These are phyloP conservation scores for Pseudomyrmex flavicornis DNA, from an alignment of 1,140 invertebrate species.

Conservation along the genomic window DNA sequence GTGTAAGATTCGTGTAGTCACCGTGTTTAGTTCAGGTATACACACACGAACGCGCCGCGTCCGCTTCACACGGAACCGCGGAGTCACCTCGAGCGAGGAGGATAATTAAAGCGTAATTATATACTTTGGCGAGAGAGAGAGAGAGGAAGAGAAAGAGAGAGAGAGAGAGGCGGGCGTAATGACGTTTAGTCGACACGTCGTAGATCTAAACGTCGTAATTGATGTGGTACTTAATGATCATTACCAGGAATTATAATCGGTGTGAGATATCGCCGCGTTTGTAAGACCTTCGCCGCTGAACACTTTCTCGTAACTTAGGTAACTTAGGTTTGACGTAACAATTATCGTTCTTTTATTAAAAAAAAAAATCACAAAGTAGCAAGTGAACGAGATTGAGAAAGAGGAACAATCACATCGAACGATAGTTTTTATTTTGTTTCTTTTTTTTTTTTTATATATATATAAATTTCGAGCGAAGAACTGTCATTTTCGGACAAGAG, in stretches of 20 bases:
- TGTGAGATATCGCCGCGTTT: constrained; percentile 9
- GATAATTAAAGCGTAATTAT: constrained; percentile 73
- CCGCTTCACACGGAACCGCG: constrained; percentile 44
- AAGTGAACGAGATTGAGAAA: too few relatives aligned
- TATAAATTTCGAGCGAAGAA: not conserved
- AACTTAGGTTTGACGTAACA: too few relatives aligned
- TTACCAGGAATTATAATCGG: constrained; percentile 44
- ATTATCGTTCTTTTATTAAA: too few relatives aligned
- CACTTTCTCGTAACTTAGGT: too few relatives aligned
- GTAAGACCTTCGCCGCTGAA: not conserved
- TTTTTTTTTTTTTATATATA: not conserved
- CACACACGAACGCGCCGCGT: constrained; percentile 31
- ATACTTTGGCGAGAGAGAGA: constrained; percentile 55
- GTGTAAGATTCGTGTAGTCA: constrained; percentile 63
- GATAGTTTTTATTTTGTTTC: not conserved
- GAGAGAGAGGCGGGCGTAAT: constrained; percentile 24
- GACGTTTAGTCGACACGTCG: constrained; percentile 58
- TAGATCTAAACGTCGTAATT: constrained; percentile 58
- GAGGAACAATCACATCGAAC: too few relatives aligned
- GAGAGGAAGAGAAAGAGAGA: not conserved
- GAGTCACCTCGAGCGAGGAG: constrained; percentile 45
- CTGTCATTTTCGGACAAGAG: not conserved
- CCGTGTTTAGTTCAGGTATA: constrained; percentile 45
- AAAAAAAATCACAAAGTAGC: too few relatives aligned
- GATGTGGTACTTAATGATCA: constrained; percentile 44